Evolutionary conservation across 2,797 vertebrate genomes (phyloP).

Genomic region (Muscicapa striata): DNA sequence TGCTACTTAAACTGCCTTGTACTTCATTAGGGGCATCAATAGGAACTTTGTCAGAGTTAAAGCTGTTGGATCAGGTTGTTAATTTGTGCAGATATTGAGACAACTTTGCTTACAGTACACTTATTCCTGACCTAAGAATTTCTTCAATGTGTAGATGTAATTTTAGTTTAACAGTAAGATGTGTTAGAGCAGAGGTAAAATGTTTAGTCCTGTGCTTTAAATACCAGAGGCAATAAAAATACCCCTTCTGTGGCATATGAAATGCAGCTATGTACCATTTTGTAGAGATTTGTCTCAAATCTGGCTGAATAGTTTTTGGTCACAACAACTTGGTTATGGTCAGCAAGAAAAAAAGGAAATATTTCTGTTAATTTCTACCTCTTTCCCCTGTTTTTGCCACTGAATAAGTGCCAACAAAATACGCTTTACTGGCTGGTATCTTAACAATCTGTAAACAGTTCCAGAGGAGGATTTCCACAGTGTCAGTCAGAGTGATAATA

Average conservation of each 20-base stretch:
- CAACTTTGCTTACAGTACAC: not conserved
- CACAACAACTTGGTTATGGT: not conserved
- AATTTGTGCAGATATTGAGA: not conserved
- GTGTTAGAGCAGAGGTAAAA: not conserved
- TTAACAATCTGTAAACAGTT: constrained; percentile 15
- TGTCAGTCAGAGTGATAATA: not conserved
- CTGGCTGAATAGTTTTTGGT: not conserved
- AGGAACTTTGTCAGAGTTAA: not conserved
- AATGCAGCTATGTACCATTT: not conserved
- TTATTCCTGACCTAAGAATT: not conserved
- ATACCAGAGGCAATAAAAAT: not conserved
- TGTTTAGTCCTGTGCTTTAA: not conserved
- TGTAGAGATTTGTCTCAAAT: constrained; percentile 1
- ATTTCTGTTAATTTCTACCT: not conserved
- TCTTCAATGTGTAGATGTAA: not conserved
- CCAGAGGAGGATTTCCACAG: not conserved
- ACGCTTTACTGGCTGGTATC: not conserved
- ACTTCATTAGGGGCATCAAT: not conserved
- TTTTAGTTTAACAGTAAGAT: not conserved
- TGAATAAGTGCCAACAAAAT: not conserved
- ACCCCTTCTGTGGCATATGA: not conserved
- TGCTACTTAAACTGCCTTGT: not conserved
- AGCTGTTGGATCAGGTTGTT: not conserved
- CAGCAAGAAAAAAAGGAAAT: not conserved
- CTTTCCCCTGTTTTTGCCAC: not conserved